These are phyloP conservation scores for Barypeithes pellucidus DNA, from an alignment of 2,888 invertebrate genomes.

Conservation along the genomic window DNA sequence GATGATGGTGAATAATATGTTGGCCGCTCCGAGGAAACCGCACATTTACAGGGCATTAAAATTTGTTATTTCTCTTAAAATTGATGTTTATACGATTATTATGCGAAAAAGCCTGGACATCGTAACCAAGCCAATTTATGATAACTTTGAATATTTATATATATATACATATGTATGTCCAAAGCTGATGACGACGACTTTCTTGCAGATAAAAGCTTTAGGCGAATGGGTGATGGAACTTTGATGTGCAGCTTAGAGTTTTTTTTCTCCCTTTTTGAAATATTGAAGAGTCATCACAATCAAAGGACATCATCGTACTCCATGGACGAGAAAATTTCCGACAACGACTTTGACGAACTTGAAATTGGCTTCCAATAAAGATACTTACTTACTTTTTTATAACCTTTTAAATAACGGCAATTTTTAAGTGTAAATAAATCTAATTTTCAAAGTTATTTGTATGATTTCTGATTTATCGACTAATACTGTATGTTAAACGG, in stretches of 20 bases:
- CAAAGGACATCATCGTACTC: conserved; percentile 56
- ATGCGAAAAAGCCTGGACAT: too few species aligned
- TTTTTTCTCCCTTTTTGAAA: conserved; percentile 72
- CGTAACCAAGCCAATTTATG: too few species aligned
- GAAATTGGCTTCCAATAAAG: conserved; percentile 52
- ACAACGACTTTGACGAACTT: conserved; percentile 48
- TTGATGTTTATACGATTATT: too few species aligned
- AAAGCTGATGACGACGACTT: conserved; percentile 9
- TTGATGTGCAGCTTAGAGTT: conserved; percentile 73
- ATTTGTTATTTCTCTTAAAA: too few species aligned
- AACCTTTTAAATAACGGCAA: not conserved
- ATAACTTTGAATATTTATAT: too few species aligned
- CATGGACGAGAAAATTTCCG: conserved; percentile 60
- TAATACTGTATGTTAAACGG: too few species aligned
- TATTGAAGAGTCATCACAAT: conserved; percentile 71
- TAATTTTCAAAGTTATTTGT: not conserved
- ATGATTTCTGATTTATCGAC: too few species aligned
- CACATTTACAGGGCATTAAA: too few species aligned
- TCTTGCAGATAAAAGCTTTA: conserved; percentile 69
- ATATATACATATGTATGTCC: too few species aligned
- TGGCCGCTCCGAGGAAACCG: too few species aligned
- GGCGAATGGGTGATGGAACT: conserved; percentile 75
- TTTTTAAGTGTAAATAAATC: not conserved
- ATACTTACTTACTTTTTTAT: conserved; percentile 4
- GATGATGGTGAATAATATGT: too few species aligned